Evolutionary conservation across 2,888 invertebrate genomes (phyloP), one percentile per base, ranked within the genome.

Genomic region (Sinohyriopsis cumingii): DNA sequence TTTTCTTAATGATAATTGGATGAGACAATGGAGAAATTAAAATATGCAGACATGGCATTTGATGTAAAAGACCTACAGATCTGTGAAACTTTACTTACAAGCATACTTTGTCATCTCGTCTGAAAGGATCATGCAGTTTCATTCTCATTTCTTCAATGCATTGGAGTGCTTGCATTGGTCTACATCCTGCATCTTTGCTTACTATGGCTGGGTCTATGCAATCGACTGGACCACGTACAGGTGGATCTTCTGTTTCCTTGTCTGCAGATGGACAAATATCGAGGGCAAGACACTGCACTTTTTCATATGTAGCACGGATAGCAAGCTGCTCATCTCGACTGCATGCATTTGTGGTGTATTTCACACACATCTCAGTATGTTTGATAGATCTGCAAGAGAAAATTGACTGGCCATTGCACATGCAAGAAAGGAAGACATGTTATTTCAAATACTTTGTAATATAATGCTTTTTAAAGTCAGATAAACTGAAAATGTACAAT

Each of bases 271-370:
- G 59, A 60, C 77, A 77, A 59, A 75, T 67, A 25, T 73, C 72
- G 1, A 71, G 60, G 22, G 77, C 77, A 18, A 77, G 60, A 33
- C 77, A 77, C 60, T 75, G 69, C 5, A 75, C 63, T 6, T 75
- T 54, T 20, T 61, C 20, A 63, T 69, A 77, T 24, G 71, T 68
- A 3, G 28, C 22, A n/a, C 73, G 71, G 45, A 76, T 28, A 19
- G 65, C 57, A 7, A 19, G 18, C 54, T 67, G 63, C 5, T 56
- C 15, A 3, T 66, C 53, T 5, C 12, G 19, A 19, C n/a, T 55
- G 56, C 76, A 76, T 9, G 45, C 66, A 53, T 53, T 33, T 60
- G 73, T 61, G 6, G 69, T 60, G 20, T 24, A 45, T 5, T 22
- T 55, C 55, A 73, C 56, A 45, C 73, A 73, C 12, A 28, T 20